phyloP scores from a whole-genome alignment of 2,888 invertebrate species.

The Callyntrura guangdongensis region DNA sequence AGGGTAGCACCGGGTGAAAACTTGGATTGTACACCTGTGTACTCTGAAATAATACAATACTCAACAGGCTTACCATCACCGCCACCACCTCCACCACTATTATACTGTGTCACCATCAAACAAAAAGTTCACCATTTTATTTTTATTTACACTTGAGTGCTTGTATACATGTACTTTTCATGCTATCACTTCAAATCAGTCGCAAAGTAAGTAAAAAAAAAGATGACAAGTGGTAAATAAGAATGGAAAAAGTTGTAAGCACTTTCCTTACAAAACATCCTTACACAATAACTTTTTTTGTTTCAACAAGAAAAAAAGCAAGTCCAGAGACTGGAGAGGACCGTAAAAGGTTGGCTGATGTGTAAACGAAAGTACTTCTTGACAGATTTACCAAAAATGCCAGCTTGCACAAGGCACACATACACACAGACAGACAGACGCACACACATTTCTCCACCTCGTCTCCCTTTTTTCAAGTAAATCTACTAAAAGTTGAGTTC shows the following conservation, averaged over 20 bases:
- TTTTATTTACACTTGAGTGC: constrained; percentile 46
- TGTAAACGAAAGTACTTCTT: constrained; percentile 58
- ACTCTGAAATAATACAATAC: neutral
- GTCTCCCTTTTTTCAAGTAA: neutral
- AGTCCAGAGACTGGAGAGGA: neutral
- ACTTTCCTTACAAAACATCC: constrained; percentile 40
- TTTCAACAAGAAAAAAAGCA: constrained; percentile 12
- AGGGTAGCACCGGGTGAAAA: neutral
- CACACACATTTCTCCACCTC: neutral
- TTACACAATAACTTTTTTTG: constrained; percentile 13
- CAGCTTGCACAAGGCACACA: constrained; percentile 18
- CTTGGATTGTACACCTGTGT: constrained; percentile 33
- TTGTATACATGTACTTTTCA: constrained; percentile 21
- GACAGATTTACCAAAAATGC: constrained; percentile 61
- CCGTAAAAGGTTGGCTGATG: constrained; percentile 58
- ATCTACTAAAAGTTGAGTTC: neutral
- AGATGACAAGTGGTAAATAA: constrained; percentile 42
- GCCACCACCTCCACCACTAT: no score
- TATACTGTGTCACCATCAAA: neutral
- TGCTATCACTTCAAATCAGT: constrained; percentile 43
- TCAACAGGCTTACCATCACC: neutral
- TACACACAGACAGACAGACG: no score
- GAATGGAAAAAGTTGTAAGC: constrained; percentile 44
- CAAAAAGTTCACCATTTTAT: constrained; percentile 24
- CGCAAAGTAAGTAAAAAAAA: constrained; percentile 38